Conservation (phyloP, 2,797 vertebrate genomes). For the Channallabes apus region DNA sequence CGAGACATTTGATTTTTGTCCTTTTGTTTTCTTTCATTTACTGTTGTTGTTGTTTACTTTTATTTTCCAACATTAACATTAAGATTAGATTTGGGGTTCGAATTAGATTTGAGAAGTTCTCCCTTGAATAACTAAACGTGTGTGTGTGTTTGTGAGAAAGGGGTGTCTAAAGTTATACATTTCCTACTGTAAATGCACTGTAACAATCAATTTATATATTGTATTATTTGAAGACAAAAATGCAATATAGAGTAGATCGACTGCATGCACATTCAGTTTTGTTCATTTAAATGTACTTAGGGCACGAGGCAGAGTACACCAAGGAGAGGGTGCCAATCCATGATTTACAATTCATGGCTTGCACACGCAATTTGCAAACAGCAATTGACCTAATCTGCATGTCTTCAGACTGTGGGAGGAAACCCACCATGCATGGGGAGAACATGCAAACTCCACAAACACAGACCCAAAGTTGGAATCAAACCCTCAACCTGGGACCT, state of each 20-base stretch:
- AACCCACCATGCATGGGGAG: no score
- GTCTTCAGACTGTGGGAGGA: no score
- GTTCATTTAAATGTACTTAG: background rate
- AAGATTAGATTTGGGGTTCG: background rate
- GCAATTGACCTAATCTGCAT: no score
- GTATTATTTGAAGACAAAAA: background rate
- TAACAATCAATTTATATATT: background rate
- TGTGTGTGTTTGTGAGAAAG: background rate
- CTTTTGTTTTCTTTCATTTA: background rate
- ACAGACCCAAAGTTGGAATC: no score
- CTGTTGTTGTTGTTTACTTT: background rate
- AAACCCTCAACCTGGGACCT: no score
- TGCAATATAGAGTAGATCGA: background rate
- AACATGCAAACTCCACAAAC: no score
- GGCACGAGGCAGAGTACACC: no score
- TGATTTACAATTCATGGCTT: no score
- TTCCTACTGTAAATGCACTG: background rate
- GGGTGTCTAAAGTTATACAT: background rate
- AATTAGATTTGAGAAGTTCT: background rate
- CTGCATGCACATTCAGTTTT: background rate
- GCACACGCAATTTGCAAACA: no score
- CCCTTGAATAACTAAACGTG: background rate
- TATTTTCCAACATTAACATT: background rate
- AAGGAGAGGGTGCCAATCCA: no score
- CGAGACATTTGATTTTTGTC: background rate